These are phyloP conservation scores for Myodes glareolus DNA, from an alignment of 2,113 vertebrate genomes.

Conservation along the genomic window DNA sequence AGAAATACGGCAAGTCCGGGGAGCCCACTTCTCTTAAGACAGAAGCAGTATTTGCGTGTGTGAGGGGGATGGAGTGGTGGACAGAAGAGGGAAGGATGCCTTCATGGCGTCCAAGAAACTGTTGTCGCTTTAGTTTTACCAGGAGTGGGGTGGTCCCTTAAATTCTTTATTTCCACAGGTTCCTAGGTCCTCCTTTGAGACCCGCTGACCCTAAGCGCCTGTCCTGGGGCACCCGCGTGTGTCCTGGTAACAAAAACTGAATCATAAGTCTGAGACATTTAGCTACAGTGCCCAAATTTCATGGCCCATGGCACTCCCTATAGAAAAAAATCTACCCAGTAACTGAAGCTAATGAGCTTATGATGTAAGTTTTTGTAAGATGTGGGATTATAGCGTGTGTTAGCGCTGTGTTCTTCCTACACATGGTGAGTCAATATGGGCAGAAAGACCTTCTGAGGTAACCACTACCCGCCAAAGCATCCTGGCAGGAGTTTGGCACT, in stretches of 20 bases:
- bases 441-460: slow-evolving; percentile 59
- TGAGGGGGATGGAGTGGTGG: neutral
- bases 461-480: neutral
- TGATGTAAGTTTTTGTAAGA: slow-evolving; percentile 77
- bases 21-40: slow-evolving; percentile 75
- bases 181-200: neutral
- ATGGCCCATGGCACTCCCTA: slow-evolving; percentile 63
- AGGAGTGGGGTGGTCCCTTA: neutral
- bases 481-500: slow-evolving; percentile 13
- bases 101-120: slow-evolving; percentile 83
- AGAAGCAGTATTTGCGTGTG: slow-evolving; percentile 74
- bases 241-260: slow-evolving; percentile 48
- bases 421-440: neutral
- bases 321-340: slow-evolving; percentile 80
- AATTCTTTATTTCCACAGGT: neutral
- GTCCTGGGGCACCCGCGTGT: neutral
- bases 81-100: slow-evolving; percentile 63
- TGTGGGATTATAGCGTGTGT: neutral
- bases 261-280: slow-evolving; percentile 72
- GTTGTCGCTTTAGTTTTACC: neutral
- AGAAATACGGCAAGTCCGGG: slow-evolving; percentile 63
- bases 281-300: neutral
- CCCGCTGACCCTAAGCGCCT: neutral
- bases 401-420: neutral
- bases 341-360: slow-evolving; percentile 84